A percentile compares a stretch with the other conserved stretches of the same genome.
phyloP scores from a whole-genome alignment of 2,888 invertebrate species.

The Stictocephala bisonia region DNA sequence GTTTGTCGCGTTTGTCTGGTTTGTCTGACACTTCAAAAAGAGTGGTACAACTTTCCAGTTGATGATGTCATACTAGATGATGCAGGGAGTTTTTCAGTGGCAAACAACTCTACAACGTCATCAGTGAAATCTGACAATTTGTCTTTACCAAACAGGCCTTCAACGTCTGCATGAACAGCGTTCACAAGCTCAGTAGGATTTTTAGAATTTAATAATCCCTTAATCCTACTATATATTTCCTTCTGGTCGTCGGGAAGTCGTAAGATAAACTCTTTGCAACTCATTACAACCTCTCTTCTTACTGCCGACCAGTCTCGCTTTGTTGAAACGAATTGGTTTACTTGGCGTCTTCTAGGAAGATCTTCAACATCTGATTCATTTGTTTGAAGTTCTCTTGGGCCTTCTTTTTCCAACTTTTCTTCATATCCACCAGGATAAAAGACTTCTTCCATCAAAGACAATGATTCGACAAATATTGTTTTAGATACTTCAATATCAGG shows the following conservation, averaged over 20 bases:
- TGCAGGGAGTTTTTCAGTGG: conserved; percentile 15
- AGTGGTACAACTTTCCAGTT: conserved; percentile 35
- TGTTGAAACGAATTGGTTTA: no score
- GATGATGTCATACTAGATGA: conserved; percentile 5
- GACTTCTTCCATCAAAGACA: conserved; percentile 19
- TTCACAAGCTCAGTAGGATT: conserved; percentile 21
- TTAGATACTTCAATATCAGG: conserved; percentile 41
- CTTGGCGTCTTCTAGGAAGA: no score
- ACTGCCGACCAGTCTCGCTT: no score
- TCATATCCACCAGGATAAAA: conserved; percentile 13
- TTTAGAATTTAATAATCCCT: conserved; percentile 9
- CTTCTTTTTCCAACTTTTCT: conserved; percentile 10
- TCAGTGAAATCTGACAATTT: conserved; percentile 29
- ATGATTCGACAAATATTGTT: conserved; percentile 31
- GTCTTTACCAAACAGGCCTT: conserved; percentile 40
- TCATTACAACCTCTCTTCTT: no score
- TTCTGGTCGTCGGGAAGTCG: conserved; percentile 29
- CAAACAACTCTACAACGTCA: conserved; percentile 39
- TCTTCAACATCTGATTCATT: background rate
- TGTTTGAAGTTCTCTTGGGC: background rate
- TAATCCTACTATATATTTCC: conserved; percentile 3
- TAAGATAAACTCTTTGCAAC: no score
- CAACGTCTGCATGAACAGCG: conserved; percentile 12
- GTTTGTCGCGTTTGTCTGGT: no score
- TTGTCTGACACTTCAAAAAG: no score